These are phyloP conservation scores for Caenorhabditis panamensis DNA, from an alignment of 2,888 invertebrate species.

Conservation along the genomic window DNA sequence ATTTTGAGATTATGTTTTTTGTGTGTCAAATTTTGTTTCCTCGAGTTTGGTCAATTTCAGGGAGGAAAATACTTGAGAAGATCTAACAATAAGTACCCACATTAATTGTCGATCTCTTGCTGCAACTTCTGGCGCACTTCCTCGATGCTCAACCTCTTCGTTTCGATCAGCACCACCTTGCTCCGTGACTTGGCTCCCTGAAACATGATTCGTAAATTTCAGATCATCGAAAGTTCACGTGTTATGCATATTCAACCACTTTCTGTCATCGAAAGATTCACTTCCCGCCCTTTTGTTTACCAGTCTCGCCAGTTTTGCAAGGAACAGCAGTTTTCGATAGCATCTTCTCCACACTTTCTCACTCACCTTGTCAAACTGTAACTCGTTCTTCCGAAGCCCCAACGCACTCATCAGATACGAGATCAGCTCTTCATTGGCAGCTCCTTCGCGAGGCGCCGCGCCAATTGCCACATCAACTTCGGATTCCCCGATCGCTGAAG, in stretches of 20 bases:
- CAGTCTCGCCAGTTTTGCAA: constrained; percentile 3
- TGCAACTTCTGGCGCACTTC: constrained; percentile 66
- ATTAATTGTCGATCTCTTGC: constrained; percentile 45
- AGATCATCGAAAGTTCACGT: constrained; percentile 20
- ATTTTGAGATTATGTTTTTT: not conserved
- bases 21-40: not conserved
- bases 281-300: constrained; percentile 23
- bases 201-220: constrained; percentile 18
- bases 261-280: constrained; percentile 2
- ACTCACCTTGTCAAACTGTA: constrained; percentile 85
- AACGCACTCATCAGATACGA: constrained; percentile 87
- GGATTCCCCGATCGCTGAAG: constrained; percentile 74
- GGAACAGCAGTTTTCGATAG: constrained; percentile 28
- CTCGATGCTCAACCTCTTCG: constrained; percentile 63
- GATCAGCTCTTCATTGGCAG: constrained; percentile 88
- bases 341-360: constrained; percentile 19
- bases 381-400: constrained; percentile 86
- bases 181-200: constrained; percentile 75
- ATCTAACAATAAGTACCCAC: too few species aligned
- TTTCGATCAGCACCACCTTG: constrained; percentile 71
- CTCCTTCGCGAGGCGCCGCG: constrained; percentile 89
- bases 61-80: too few species aligned
- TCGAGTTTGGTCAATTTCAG: not conserved
- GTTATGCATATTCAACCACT: not conserved
- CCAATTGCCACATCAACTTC: constrained; percentile 88